Evolutionary conservation across 1,140 invertebrate genomes (phyloP), one percentile per base, ranked within the genome.

Genomic region (Aphaenogaster rudis): DNA sequence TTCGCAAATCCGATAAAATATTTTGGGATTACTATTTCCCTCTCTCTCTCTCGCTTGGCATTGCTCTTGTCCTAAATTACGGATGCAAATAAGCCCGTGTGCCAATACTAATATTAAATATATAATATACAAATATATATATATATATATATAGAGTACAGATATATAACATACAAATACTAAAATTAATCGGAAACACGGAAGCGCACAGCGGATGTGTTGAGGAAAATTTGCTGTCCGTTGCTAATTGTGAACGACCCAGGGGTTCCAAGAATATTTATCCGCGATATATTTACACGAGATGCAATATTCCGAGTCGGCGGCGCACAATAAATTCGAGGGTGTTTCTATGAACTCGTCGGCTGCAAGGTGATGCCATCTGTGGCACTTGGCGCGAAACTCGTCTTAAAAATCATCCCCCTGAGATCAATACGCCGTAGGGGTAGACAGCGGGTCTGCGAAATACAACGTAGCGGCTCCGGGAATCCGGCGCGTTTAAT

Each of bases 361-460:
- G 66, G 28, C 72, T 66, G 80, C 78, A 69, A 74, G 67, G 92
- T 93, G 89, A 87, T 85, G 93, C 93, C 93, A 93, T 92, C 92
- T 93, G 88, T 92, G 67, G 57, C 66, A 71, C 76, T 86, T 76
- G 67, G 72, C 52, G 88, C 74, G 91, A 93, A 93, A 87, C 91
- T 91, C 88, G 91, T 93, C 92, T 93, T 93, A 93, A 93, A 93
- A 93, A 93, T 93, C 91, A 92, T 92, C 88, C 88, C 89, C 87
- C 88, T 76, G 81, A 92, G 92, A 93, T 93, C 93, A 93, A 93
- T 92, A 93, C 92, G 88, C 87, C 50, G 88, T 82, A 78, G 77
- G 50, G 63, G 72, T 80, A 88, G 88, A 90, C 89, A 88, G 64
- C 84, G 67, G 80, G 89, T 90, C 77, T 74, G 54, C 57, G 74